phyloP scores from a whole-genome alignment of 1,140 invertebrate species.

The Kradibia gibbosae region DNA sequence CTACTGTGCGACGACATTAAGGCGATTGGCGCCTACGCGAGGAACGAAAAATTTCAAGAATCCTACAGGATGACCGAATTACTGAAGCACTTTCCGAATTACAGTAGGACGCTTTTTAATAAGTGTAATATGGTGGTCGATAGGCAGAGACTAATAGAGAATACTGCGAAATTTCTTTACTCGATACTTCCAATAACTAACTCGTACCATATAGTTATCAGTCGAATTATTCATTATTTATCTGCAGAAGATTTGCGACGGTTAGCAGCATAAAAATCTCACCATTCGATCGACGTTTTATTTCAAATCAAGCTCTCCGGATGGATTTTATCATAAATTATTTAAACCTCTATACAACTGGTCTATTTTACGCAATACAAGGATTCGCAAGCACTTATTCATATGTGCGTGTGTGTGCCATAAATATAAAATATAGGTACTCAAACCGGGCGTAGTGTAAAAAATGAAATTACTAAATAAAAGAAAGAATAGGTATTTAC shows the following conservation, averaged over 20 bases:
- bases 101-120: not conserved
- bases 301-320: too few relatives aligned
- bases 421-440: too few relatives aligned
- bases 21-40: not conserved
- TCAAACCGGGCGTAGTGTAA: too few relatives aligned
- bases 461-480: too few relatives aligned
- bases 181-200: not conserved
- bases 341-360: too few relatives aligned
- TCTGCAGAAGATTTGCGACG: not conserved
- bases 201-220: not conserved
- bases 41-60: not conserved
- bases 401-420: too few relatives aligned
- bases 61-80: not conserved
- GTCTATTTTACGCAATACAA: too few relatives aligned
- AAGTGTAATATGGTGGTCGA: constrained; percentile 41
- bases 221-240: not conserved
- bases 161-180: not conserved
- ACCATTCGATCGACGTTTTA: too few relatives aligned
- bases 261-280: not conserved
- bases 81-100: not conserved
- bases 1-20: not conserved
- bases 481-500: too few relatives aligned
- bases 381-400: too few relatives aligned
- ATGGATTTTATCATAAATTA: too few relatives aligned
- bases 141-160: not conserved